These are phyloP conservation scores for Vultur gryphus DNA, from an alignment of 2,797 vertebrate genomes.

Conservation along the genomic window DNA sequence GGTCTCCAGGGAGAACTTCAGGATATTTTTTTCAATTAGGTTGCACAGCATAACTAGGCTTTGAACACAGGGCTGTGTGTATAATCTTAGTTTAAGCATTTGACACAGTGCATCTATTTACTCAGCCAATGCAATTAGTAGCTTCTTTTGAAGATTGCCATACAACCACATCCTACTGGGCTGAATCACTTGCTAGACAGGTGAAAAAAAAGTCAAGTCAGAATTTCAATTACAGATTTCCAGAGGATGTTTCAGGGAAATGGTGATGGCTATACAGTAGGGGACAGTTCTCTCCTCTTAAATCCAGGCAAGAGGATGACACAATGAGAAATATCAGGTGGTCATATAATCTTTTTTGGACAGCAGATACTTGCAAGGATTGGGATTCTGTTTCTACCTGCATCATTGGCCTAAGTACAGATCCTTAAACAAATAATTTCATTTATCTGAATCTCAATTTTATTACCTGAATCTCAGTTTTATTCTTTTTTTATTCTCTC, in stretches of 20 bases:
- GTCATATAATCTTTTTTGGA: neutral
- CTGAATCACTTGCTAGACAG: neutral
- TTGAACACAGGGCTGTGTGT: neutral
- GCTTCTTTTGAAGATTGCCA: neutral
- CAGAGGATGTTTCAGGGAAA: neutral
- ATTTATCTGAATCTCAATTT: neutral
- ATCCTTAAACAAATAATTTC: neutral
- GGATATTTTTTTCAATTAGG: neutral
- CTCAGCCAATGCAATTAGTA: neutral
- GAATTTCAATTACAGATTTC: neutral
- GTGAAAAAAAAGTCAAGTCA: neutral
- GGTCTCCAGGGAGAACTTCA: neutral
- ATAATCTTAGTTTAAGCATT: neutral
- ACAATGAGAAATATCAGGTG: neutral
- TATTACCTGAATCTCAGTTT: neutral
- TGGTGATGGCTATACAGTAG: neutral
- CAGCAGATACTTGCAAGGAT: neutral
- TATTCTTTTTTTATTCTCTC: neutral
- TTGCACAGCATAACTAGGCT: neutral
- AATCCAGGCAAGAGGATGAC: neutral
- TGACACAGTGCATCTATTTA: neutral
- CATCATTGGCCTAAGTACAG: neutral
- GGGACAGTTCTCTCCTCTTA: neutral
- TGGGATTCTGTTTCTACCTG: neutral
- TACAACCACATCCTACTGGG: accelerated